Base-by-base conservation (phyloP, 92 coral and sea anemone species). In the Porites rus region DNA sequence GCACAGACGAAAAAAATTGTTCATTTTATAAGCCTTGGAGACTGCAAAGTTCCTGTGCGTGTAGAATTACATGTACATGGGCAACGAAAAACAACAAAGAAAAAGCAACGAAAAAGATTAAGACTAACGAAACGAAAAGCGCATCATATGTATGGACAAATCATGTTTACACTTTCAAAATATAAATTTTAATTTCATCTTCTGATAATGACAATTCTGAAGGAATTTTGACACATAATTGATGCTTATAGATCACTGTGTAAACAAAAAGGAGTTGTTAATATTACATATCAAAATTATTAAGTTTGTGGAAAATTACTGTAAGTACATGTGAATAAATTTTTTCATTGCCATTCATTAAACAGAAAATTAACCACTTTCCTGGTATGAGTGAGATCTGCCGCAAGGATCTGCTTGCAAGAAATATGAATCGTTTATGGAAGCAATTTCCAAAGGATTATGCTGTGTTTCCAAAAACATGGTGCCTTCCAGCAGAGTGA, bases 351-450 rank as follows among this genome's bases (percentile, higher is more conserved):
- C 16, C 1, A 13, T 60, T 53, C 46, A 54, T 59, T 60, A 7
- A 53, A 85, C 90, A 97, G 99, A 97, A 97, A 95, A 95, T 95
- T 56, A 97, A 97, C 87, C 99, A 97, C 92, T 97, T 97, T 75
- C 99, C 99, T 62, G 99, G 99, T 8, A 97, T 97, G 99, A 95
- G 98, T 77, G 99, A 97, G 83, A 97, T 97, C 28, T 97, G 99
- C 71, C 92, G 99, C 51, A 97, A 97, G 65, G 99, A 97, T 79
- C 92, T 96, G 9, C 88, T 97, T 10, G 99, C 99, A 7, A 91
- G 99, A 71, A 97, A 97, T 67, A 97, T 97, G 99, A 97, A 97
- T 79, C 93, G 99, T 72, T 78, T 97, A 2, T 95, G 98, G 95
- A 97, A 97, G 69, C 99, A 93, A 79, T 97, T 92, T 85, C 99